Evolutionary conservation across 2,113 vertebrate genomes (phyloP).

Genomic region (Siphamia tubifer): DNA sequence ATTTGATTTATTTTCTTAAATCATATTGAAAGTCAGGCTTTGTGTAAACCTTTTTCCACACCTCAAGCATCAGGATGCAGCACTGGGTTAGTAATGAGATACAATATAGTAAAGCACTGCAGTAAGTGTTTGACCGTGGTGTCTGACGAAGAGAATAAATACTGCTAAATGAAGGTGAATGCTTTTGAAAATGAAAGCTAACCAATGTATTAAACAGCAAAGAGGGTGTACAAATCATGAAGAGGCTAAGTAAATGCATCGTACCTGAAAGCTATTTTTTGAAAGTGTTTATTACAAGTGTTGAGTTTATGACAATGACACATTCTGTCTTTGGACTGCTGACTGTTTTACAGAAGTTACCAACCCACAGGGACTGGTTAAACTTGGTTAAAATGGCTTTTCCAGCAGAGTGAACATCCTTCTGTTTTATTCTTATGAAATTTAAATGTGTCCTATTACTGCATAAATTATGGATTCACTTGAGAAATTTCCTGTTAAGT

Average conservation of each 20-base stretch:
- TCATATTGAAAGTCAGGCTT: not conserved
- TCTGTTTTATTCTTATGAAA: not conserved
- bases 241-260: not conserved
- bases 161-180: conserved; percentile 13
- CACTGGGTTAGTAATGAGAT: not conserved
- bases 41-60: not conserved
- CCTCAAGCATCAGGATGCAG: not conserved
- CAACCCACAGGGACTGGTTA: not conserved
- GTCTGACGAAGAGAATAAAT: conserved; percentile 9
- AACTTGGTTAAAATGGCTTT: not conserved
- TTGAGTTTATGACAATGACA: not conserved
- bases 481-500: not conserved
- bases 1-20: too few species aligned
- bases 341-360: not conserved
- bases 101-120: conserved; percentile 25
- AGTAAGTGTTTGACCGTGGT: not conserved
- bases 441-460: not conserved
- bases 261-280: not conserved
- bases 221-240: not conserved
- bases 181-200: not conserved
- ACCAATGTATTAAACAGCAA: not conserved
- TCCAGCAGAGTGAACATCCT: not conserved
- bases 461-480: not conserved
- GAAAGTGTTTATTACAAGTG: too few species aligned
- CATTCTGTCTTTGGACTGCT: not conserved